Base-by-base conservation (phyloP, 2,113 vertebrate species). In the Orientallactaga bullata region DNA sequence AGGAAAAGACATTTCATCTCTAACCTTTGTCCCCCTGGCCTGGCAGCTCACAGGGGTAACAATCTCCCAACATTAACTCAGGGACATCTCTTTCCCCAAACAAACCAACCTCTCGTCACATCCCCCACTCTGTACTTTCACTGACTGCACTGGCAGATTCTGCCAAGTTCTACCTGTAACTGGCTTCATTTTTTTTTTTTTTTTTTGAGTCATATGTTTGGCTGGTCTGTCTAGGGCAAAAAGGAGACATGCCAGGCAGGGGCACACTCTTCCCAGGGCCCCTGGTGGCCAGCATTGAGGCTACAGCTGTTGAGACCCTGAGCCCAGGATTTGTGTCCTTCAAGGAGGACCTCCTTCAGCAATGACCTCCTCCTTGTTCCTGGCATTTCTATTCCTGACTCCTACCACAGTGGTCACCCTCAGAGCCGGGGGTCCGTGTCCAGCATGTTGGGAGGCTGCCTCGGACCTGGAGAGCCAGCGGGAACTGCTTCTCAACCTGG, bases 401-500 rank as follows among this genome's bases (percentile, higher is more conserved):
- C 35, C 28, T 1, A 51, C 76, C 35, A 26, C 76, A 15, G 69
- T 63, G 79, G 78, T 76, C 76, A 78, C 77, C 76, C 42, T 82
- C 71, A 55, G 58, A 86, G 77, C 85, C 90, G 90, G 83, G 9
- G 5, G 88, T 87, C 28, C 96, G 10, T 98, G 98, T 85, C 96
- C 95, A 23, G 97, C 98, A 23, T 99, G 99, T 71, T 97, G 97
- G 26, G 73, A 51, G 1, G 74, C 89, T 3, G 39, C 96, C 72
- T 95, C 98, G 98, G 98, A 98, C 39, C 98, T 95, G 71, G 97
- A 95, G 30, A 97, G 97, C 3, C 98, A 99, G 85, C 96, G 99
- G 94, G 96, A 95, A 89, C 96, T 99, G 95, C 98, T 99, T 97
- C 95, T 98, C 7, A 98, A 99, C 81, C 89, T 98, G 61, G 99